Percentiles rank a stretch among this genome's conserved stretches.
phyloP scores from a whole-genome alignment of 2,113 vertebrate genomes.

The Diphyllodes magnificus region DNA sequence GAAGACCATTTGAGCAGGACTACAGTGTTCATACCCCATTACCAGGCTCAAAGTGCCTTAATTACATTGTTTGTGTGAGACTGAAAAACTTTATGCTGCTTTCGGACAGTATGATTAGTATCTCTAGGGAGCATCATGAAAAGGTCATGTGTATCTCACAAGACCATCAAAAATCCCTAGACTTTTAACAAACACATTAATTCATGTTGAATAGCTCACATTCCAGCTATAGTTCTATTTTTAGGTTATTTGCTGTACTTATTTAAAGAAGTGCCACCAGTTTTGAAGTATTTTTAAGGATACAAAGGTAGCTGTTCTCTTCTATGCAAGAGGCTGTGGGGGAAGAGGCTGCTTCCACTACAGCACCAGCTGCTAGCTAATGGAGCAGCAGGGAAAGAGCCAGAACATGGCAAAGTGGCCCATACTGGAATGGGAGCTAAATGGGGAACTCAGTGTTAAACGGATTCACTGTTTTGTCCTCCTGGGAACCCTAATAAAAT shows the following conservation, averaged over 20 bases:
- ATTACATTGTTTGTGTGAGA: not conserved
- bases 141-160: slow-evolving; percentile 31
- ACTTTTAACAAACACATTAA: slow-evolving; percentile 22
- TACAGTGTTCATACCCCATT: not conserved
- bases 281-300: not conserved
- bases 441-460: not conserved
- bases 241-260: not conserved
- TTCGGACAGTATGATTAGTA: not conserved
- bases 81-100: not conserved
- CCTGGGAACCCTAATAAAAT: not conserved
- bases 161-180: not conserved
- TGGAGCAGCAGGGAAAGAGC: not conserved
- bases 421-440: not conserved
- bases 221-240: slow-evolving; percentile 8
- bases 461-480: not conserved
- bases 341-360: not conserved
- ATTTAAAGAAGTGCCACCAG: not conserved
- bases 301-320: not conserved
- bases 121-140: not conserved
- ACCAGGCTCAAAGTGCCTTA: not conserved
- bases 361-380: not conserved
- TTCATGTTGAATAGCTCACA: slow-evolving; percentile 2
- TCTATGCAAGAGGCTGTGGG: not conserved
- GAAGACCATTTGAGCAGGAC: not conserved
- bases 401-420: not conserved